Base-by-base conservation (phyloP, 2,797 vertebrate species). In the Philypnodon macrostomus region DNA sequence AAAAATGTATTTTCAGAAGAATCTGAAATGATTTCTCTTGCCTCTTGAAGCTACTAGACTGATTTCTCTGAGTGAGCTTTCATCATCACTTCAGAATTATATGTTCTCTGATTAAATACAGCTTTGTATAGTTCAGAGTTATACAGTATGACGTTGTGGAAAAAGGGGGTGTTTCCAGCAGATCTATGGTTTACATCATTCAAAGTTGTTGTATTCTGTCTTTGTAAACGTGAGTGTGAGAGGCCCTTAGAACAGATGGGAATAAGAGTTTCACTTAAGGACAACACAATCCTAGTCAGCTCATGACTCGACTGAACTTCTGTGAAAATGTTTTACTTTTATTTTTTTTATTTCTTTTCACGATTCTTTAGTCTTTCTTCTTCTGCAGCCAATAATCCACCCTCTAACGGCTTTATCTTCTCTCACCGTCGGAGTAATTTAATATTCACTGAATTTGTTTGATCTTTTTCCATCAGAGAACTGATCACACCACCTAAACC, bases 391-490 rank as follows among this genome's bases (percentile, higher is more conserved):
- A 41, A 57, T 60, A 44, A 74, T 66, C 66, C 18, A 1, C 47
- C 46, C 38, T 53, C 36, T 7, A 45, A 51, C 47, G 32, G 24
- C 51, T 69, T 62, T 48, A 53, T 66, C 53, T 54, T 7, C 8
- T 47, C n/a, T 15, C 17, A 55, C 40, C 2, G 14, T 63, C 30
- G 16, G 41, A 51, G 7, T 29, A 31, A 60, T 70, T 73, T 67
- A 24, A 63, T 70, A 66, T 42, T 40, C 38, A 19, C 35, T 47
- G 32, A 54, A 51, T 26, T 4, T 46, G 53, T 69, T 57, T 63
- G 62, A 70, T 74, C 58, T 52, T 41, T 50, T 40, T 15, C 44
- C 35, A 27, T 54, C 50, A 52, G 38, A 44, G 26, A 63, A 42
- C 47, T 38, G 4, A 16, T 27, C 2, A 4, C 32, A 42, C 48